Evolutionary conservation across 2,113 vertebrate species (phyloP).

Genomic region (Lepus americanus): DNA sequence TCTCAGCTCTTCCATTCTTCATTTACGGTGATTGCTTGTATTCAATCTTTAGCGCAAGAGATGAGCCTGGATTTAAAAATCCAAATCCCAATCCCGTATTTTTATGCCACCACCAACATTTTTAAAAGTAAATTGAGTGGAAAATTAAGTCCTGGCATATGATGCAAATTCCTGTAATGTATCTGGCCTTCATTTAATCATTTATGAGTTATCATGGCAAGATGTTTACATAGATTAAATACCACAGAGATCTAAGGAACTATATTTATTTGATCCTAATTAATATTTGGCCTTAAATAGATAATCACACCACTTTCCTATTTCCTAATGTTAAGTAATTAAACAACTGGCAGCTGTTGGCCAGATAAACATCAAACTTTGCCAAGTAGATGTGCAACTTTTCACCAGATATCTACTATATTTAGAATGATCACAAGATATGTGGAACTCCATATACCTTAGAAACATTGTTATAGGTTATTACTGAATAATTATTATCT

Average conservation of each 20-base stretch:
- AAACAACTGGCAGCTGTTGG: conserved; percentile 63
- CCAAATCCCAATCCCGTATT: conserved; percentile 38
- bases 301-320: conserved; percentile 71
- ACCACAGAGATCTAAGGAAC: conserved; percentile 81
- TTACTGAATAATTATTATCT: not conserved
- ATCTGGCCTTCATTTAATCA: conserved; percentile 73
- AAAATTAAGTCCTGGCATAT: conserved; percentile 72
- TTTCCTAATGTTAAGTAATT: conserved; percentile 79
- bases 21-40: not conserved
- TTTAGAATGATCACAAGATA: not conserved
- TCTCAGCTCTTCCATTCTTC: not conserved
- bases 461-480: not conserved
- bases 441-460: not conserved
- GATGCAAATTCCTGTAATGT: conserved; percentile 59
- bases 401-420: not conserved
- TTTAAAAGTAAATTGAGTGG: conserved; percentile 70
- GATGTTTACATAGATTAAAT: conserved; percentile 72
- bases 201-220: conserved; percentile 71
- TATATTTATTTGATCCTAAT: conserved; percentile 71
- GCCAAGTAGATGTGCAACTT: conserved; percentile 51
- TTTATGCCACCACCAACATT: conserved; percentile 71
- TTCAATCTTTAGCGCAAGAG: conserved; percentile 58
- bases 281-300: conserved; percentile 69
- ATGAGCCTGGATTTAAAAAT: conserved; percentile 54
- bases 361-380: conserved; percentile 67